Percentiles rank a stretch among this genome's conserved stretches.
phyloP scores from a whole-genome alignment of 2,113 vertebrate genomes.

The Chaetorhynchus papuensis region DNA sequence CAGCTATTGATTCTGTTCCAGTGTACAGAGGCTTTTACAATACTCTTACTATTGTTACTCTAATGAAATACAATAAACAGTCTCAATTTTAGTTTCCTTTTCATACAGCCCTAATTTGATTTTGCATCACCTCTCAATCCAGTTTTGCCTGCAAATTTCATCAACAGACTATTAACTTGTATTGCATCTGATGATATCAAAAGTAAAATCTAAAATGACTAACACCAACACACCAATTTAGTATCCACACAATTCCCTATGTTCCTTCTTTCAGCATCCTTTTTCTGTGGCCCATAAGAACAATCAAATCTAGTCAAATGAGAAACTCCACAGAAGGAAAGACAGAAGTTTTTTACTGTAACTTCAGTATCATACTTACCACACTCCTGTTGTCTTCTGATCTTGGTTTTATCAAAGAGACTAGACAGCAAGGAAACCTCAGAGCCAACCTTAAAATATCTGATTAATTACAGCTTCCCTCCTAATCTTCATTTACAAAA shows the following conservation, averaged over 20 bases:
- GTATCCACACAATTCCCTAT: not conserved
- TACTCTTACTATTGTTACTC: not conserved
- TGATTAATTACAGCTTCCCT: not conserved
- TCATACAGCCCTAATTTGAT: not conserved
- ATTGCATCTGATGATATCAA: not conserved
- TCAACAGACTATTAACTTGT: not conserved
- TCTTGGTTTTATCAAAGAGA: not conserved
- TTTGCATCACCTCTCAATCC: not conserved
- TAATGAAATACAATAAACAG: not conserved
- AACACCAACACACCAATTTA: not conserved
- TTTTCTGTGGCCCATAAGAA: not conserved
- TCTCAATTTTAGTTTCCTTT: not conserved
- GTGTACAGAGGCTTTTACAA: not conserved
- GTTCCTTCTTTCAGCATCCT: not conserved
- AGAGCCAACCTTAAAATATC: not conserved
- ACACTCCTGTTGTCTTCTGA: not conserved
- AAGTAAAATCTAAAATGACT: not conserved
- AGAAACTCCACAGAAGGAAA: not conserved
- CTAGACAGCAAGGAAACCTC: not conserved
- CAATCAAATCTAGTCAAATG: not conserved
- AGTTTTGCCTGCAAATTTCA: not conserved
- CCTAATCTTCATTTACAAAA: not conserved
- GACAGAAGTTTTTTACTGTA: not conserved
- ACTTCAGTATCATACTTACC: slow-evolving; percentile 2
- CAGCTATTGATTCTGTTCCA: not conserved